Evolutionary conservation across 2,888 invertebrate species (phyloP).

Genomic region (Cordylochernes scorpioides): DNA sequence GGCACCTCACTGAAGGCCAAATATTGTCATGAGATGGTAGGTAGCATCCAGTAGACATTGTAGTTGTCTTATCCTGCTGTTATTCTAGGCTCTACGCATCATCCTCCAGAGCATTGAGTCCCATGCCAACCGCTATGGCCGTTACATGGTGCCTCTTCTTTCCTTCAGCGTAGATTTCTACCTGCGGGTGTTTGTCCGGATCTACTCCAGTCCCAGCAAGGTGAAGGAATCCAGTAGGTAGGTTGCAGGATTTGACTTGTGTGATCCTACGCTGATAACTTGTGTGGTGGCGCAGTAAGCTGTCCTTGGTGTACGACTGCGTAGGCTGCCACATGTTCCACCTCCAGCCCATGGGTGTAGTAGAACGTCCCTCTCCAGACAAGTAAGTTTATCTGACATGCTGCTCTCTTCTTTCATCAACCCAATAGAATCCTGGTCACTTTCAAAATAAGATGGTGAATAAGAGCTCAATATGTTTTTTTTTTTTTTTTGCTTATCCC

Average conservation of each 20-base stretch:
- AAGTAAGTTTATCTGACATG: background rate
- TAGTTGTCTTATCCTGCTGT: constrained; percentile 13
- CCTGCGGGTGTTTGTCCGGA: constrained; percentile 63
- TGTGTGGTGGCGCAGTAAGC: constrained; percentile 31
- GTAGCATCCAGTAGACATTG: background rate
- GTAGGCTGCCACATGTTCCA: constrained; percentile 56
- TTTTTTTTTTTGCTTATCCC: background rate
- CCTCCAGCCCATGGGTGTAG: constrained; percentile 53
- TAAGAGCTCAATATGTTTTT: background rate
- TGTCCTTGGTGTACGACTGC: constrained; percentile 66
- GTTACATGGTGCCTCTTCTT: constrained; percentile 67
- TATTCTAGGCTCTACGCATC: constrained; percentile 54
- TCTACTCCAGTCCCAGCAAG: constrained; percentile 46
- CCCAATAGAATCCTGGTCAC: too few relatives aligned
- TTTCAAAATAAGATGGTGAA: too few relatives aligned
- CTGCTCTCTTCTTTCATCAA: too few relatives aligned
- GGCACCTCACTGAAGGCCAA: constrained; percentile 56
- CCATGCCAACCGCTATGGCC: constrained; percentile 71
- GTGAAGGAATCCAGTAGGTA: constrained; percentile 64
- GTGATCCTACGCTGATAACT: constrained; percentile 3
- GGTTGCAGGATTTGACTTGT: constrained; percentile 8
- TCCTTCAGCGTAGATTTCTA: constrained; percentile 90
- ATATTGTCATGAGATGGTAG: constrained; percentile 78
- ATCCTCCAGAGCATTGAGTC: constrained; percentile 63
- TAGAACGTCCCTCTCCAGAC: constrained; percentile 7